Conservation (phyloP, 2,113 vertebrate species). For the Cynopterus brachyotis region DNA sequence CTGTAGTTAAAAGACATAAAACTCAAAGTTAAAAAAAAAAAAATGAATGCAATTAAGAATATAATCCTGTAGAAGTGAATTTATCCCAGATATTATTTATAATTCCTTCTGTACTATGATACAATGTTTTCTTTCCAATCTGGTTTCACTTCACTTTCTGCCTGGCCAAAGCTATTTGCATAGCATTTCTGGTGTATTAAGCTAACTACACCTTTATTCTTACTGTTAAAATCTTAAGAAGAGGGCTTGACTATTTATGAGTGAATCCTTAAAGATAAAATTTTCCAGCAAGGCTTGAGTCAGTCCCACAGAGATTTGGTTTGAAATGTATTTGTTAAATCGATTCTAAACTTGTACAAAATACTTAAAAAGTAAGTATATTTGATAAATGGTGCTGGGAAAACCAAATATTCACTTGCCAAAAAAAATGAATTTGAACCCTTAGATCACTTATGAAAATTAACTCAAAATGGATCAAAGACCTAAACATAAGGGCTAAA, state of each 20-base stretch:
- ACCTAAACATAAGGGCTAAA: not conserved
- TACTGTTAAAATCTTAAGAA: not conserved
- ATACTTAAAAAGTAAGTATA: not conserved
- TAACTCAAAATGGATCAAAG: not conserved
- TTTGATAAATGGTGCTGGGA: constrained; percentile 1
- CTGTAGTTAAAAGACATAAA: not conserved
- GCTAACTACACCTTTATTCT: not conserved
- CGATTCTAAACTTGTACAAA: not conserved
- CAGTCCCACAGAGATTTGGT: not conserved
- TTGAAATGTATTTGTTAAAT: constrained; percentile 17
- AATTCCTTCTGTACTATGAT: not conserved
- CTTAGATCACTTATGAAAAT: not conserved
- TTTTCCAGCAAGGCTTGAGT: not conserved
- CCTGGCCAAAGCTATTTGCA: not conserved
- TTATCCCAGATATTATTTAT: not conserved
- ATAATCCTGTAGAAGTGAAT: not conserved
- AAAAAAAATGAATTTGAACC: not conserved
- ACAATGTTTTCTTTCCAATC: not conserved
- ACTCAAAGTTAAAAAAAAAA: not conserved
- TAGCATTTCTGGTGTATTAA: not conserved
- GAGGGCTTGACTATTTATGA: not conserved
- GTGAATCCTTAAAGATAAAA: not conserved
- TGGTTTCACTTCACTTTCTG: not conserved
- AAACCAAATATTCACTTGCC: not conserved
- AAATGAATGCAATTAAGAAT: not conserved